These are phyloP conservation scores for Dolichotis patagonum DNA, from an alignment of 2,113 vertebrate species.

Conservation along the genomic window DNA sequence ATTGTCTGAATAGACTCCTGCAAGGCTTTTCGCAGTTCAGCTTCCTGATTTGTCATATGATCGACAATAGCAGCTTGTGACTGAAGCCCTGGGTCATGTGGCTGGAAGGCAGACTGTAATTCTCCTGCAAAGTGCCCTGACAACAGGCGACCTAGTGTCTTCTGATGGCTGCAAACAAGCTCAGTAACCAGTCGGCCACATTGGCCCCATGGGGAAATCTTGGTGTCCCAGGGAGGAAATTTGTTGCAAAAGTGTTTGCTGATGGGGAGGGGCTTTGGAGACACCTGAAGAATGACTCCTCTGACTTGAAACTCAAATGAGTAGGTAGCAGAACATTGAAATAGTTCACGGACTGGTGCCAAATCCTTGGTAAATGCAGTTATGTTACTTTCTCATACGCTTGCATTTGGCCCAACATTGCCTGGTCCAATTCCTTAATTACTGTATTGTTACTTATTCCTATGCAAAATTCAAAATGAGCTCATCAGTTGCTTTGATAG, in stretches of 20 bases:
- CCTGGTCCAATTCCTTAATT: neutral
- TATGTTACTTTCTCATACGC: neutral
- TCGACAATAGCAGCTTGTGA: conserved; percentile 66
- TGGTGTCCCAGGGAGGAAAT: conserved; percentile 38
- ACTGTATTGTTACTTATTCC: conserved; percentile 28
- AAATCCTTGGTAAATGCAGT: neutral
- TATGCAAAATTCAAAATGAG: neutral
- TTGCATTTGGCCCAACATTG: conserved; percentile 5
- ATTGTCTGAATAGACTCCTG: neutral
- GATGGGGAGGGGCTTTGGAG: neutral
- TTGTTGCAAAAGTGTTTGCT: neutral
- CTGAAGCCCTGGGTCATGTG: conserved; percentile 24
- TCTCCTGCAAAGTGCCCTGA: conserved; percentile 64
- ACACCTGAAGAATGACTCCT: neutral
- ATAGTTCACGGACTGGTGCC: neutral
- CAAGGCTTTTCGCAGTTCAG: neutral
- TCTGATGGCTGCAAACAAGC: conserved; percentile 53
- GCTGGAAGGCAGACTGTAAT: conserved; percentile 62
- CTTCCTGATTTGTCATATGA: conserved; percentile 54
- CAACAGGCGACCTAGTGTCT: conserved; percentile 51
- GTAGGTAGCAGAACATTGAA: neutral
- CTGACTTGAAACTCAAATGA: neutral
- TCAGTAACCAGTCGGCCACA: neutral
- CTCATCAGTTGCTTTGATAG: conserved; percentile 45
- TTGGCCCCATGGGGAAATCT: conserved; percentile 26